These are phyloP conservation scores for Gastrophysa polygoni DNA, from an alignment of 2,888 invertebrate species.

Conservation along the genomic window DNA sequence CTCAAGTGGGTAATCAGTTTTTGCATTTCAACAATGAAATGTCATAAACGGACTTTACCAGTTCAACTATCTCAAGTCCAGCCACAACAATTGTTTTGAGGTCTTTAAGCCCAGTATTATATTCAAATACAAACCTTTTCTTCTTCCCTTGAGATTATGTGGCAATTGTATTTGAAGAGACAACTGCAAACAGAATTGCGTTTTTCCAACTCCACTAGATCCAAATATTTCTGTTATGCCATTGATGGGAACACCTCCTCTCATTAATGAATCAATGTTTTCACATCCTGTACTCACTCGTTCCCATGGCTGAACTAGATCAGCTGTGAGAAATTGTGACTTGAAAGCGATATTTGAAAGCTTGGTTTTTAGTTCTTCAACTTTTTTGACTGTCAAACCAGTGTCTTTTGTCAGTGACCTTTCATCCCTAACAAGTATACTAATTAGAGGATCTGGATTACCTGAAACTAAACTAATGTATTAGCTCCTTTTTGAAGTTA, in stretches of 20 bases:
- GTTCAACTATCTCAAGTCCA: too few species aligned
- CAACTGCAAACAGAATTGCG: conserved; percentile 77
- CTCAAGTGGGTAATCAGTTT: too few species aligned
- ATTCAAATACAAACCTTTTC: too few species aligned
- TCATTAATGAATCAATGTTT: conserved; percentile 64
- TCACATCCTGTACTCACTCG: conserved; percentile 64
- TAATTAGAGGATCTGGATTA: background rate
- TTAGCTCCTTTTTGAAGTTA: background rate
- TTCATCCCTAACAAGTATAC: conserved; percentile 12
- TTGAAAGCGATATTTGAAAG: conserved; percentile 10
- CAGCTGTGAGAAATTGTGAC: conserved; percentile 34
- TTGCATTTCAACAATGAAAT: too few species aligned
- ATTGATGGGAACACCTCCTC: conserved; percentile 71
- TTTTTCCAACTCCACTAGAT: conserved; percentile 82
- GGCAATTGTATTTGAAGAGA: conserved; percentile 69
- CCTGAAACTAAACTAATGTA: conserved; percentile 9
- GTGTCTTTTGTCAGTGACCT: conserved; percentile 7
- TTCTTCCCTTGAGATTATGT: conserved; percentile 61
- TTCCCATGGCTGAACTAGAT: conserved; percentile 38
- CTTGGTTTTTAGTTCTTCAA: conserved; percentile 18
- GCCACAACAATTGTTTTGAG: too few species aligned
- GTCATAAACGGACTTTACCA: too few species aligned
- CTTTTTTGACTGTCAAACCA: conserved; percentile 4
- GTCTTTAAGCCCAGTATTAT: too few species aligned
- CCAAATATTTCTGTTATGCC: conserved; percentile 81